A percentile compares a stretch with the other conserved stretches of the same genome.
phyloP scores from a whole-genome alignment of 2,888 invertebrate species.

The Bombylius discolor region DNA sequence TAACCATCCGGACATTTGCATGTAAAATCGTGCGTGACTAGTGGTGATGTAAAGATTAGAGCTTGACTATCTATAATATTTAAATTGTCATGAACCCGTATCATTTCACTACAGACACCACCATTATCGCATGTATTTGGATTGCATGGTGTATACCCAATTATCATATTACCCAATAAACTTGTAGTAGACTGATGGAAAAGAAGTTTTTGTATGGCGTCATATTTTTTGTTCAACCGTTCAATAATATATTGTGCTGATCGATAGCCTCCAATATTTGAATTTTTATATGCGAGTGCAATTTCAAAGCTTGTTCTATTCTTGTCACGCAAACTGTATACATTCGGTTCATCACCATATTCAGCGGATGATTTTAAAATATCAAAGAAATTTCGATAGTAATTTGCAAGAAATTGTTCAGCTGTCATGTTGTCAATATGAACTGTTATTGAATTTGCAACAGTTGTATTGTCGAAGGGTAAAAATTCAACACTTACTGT shows the following conservation, averaged over 20 bases:
- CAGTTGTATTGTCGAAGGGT: constrained; percentile 64
- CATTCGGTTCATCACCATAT: constrained; percentile 47
- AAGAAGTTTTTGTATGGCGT: constrained; percentile 48
- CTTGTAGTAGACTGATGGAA: constrained; percentile 35
- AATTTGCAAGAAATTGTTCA: constrained; percentile 58
- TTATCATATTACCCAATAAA: constrained; percentile 36
- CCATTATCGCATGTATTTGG: constrained; percentile 60
- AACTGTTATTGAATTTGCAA: constrained; percentile 70
- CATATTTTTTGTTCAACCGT: constrained; percentile 50
- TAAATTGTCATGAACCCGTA: constrained; percentile 53
- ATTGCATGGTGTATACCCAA: constrained; percentile 67
- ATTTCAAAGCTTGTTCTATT: constrained; percentile 47
- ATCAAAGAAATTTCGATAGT: constrained; percentile 62
- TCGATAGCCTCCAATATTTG: constrained; percentile 45
- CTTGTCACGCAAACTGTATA: constrained; percentile 60
- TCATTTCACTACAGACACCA: constrained; percentile 60
- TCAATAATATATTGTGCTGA: constrained; percentile 51
- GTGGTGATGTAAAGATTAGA: constrained; percentile 71
- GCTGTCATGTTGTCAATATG: constrained; percentile 61
- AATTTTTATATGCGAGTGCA: constrained; percentile 50
- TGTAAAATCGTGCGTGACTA: constrained; percentile 59
- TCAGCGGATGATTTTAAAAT: constrained; percentile 53
- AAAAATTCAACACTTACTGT: constrained; percentile 72
- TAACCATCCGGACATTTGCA: constrained; percentile 78
- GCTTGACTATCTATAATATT: constrained; percentile 69